phyloP scores from a whole-genome alignment of 2,888 invertebrate species.

The Nomada goodeniana region DNA sequence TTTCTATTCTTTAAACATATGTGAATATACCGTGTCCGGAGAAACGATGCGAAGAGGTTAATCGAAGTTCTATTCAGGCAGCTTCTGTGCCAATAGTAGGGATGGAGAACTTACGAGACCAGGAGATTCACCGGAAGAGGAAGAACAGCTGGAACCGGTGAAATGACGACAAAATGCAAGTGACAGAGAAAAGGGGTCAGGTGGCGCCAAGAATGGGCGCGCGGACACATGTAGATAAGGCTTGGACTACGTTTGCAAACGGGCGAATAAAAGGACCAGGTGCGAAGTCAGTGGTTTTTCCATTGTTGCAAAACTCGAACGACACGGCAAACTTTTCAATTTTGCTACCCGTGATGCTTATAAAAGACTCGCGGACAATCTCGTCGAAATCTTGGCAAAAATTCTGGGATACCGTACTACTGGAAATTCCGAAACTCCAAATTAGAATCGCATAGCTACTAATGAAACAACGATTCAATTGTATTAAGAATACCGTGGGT shows the following conservation, averaged over 20 bases:
- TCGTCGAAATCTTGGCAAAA: background rate
- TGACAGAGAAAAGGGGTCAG: conserved; percentile 2
- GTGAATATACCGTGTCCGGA: no score
- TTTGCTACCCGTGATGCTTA: background rate
- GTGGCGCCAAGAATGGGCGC: background rate
- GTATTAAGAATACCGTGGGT: no score
- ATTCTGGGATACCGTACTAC: background rate
- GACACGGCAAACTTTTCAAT: background rate
- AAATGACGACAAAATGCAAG: conserved; percentile 25
- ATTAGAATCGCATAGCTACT: no score
- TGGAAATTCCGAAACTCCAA: no score
- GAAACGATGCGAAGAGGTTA: background rate
- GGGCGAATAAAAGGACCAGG: background rate
- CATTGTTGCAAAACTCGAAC: background rate
- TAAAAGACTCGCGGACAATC: background rate
- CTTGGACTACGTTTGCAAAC: background rate
- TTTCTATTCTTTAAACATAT: background rate
- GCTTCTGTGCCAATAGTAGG: background rate
- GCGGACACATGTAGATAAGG: conserved; percentile 22
- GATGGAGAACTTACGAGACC: conserved; percentile 23
- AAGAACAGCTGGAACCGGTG: background rate
- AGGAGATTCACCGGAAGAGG: conserved; percentile 6
- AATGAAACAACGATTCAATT: no score
- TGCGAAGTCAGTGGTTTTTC: conserved; percentile 9
- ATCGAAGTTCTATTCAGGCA: conserved; percentile 8